Conservation (phyloP, 2,113 vertebrate species). For the Symphodus melops region DNA sequence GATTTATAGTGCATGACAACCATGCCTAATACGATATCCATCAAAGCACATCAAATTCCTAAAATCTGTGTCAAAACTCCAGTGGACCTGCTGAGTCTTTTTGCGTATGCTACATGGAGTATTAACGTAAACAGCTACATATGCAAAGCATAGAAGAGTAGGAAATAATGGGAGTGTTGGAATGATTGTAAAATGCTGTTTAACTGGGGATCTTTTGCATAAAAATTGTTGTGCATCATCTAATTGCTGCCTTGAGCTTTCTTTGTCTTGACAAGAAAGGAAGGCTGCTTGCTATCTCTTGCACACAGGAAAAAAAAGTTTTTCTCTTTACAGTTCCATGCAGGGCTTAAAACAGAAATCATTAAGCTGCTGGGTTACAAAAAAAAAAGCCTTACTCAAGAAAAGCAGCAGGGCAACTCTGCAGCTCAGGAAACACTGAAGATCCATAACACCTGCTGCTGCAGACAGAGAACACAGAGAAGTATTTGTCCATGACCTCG, state of each 20-base stretch:
- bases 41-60: conserved; percentile 63
- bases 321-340: not conserved
- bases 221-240: not conserved
- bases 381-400: conserved; percentile 69
- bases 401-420: conserved; percentile 64
- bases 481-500: conserved; percentile 61
- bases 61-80: conserved; percentile 54
- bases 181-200: conserved; percentile 31
- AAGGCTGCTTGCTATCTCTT: not conserved
- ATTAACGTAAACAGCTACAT: conserved; percentile 61
- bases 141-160: conserved; percentile 24
- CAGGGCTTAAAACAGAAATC: conserved; percentile 18
- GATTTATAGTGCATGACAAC: conserved; percentile 66
- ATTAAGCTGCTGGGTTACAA: conserved; percentile 15
- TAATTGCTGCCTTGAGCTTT: not conserved
- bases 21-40: conserved; percentile 70
- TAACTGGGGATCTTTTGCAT: conserved; percentile 11
- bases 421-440: conserved; percentile 58
- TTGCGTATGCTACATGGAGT: conserved; percentile 14
- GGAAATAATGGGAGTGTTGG: conserved; percentile 48
- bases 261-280: conserved; percentile 4
- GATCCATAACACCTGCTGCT: conserved; percentile 72
- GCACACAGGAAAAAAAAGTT: not conserved
- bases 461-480: conserved; percentile 57
- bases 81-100: conserved; percentile 39